Evolutionary conservation across 2,888 invertebrate genomes (phyloP).

Genomic region (Pachliopta kotzebuea): DNA sequence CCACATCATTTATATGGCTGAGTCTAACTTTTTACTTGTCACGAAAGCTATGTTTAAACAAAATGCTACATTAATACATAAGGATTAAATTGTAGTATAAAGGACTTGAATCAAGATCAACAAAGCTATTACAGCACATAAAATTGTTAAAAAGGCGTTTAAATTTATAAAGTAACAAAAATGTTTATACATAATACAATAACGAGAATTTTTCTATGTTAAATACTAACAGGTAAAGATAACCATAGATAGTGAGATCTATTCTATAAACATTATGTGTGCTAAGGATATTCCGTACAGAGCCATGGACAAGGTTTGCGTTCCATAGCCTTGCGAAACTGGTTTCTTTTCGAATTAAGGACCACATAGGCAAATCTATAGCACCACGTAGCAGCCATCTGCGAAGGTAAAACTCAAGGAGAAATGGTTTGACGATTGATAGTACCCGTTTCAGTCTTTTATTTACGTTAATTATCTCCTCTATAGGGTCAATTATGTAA

Average conservation of each 20-base stretch:
- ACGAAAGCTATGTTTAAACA: too few relatives aligned
- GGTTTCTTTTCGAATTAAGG: slow-evolving; percentile 25
- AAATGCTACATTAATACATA: too few relatives aligned
- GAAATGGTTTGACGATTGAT: background rate
- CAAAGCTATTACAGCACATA: too few relatives aligned
- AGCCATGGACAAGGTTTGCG: slow-evolving; percentile 15
- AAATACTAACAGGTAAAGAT: background rate
- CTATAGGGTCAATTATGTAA: slow-evolving; percentile 9
- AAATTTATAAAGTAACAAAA: too few relatives aligned
- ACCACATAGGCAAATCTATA: slow-evolving; percentile 10
- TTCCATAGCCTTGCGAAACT: slow-evolving; percentile 17
- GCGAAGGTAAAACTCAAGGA: slow-evolving; percentile 16
- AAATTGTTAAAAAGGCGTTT: too few relatives aligned
- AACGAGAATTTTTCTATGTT: too few relatives aligned
- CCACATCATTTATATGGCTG: too few relatives aligned
- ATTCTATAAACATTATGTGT: slow-evolving; percentile 20
- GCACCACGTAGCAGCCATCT: slow-evolving; percentile 4
- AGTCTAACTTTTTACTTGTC: too few relatives aligned
- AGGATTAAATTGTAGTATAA: too few relatives aligned
- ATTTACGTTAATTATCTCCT: slow-evolving; percentile 7
- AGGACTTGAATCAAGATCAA: too few relatives aligned
- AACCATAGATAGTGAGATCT: background rate
- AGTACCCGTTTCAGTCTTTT: background rate
- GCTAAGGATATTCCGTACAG: slow-evolving; percentile 27
- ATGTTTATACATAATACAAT: too few relatives aligned